Percentiles rank a stretch among this genome's conserved stretches.
phyloP scores from a whole-genome alignment of 2,888 invertebrate genomes.

The Drosophila ustulata region DNA sequence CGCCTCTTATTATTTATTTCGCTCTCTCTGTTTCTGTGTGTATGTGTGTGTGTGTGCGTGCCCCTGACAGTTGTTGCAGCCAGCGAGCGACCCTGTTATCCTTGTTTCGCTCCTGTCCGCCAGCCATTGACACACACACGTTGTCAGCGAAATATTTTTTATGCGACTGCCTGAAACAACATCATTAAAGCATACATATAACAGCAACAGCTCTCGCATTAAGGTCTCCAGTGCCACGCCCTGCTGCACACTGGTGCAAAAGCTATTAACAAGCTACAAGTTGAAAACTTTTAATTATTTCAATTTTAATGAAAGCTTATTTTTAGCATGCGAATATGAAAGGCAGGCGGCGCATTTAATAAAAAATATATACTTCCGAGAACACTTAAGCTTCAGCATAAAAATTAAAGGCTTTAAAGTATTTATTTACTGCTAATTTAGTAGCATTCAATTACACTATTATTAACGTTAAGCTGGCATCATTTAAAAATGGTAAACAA shows the following conservation, averaged over 20 bases:
- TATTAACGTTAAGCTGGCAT: too few relatives aligned
- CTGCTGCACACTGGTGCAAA: conserved; percentile 38
- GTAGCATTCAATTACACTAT: too few relatives aligned
- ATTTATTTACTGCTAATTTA: not conserved
- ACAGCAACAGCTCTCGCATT: conserved; percentile 16
- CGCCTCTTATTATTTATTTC: conserved; percentile 74
- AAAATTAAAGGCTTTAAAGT: not conserved
- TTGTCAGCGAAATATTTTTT: conserved; percentile 61
- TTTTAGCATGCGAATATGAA: not conserved
- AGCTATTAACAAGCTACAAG: conserved; percentile 8
- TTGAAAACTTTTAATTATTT: conserved; percentile 4
- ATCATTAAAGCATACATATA: conserved; percentile 47
- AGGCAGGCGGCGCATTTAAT: not conserved
- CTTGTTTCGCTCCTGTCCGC: conserved; percentile 32
- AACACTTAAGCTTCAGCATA: not conserved
- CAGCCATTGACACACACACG: conserved; percentile 68
- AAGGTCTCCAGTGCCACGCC: conserved; percentile 33
- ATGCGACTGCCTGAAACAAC: conserved; percentile 53
- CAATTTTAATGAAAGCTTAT: not conserved
- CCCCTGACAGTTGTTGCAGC: conserved; percentile 59
- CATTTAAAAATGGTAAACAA: too few relatives aligned
- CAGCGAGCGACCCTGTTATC: conserved; percentile 6
- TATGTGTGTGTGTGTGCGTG: conserved; percentile 11
- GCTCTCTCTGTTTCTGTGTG: conserved; percentile 52
- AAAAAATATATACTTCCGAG: not conserved